Conservation (phyloP, 1,140 invertebrate species). For the Phymorhynchus buccinoides region DNA sequence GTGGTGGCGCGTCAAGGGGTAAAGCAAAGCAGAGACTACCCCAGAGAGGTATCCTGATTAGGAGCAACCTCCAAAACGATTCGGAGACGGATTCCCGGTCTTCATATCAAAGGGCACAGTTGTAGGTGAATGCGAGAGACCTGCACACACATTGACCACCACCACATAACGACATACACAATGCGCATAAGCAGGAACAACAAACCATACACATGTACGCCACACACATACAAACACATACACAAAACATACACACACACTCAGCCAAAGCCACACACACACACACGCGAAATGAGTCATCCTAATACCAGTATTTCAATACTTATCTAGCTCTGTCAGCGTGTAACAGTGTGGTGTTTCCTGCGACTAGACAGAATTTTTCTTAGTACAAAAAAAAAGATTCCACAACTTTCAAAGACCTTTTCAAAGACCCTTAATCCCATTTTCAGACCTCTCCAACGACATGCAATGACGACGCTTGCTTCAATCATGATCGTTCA, state of each 20-base stretch:
- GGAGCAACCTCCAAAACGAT: constrained; percentile 66
- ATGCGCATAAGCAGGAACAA: background rate
- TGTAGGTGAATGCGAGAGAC: constrained; percentile 75
- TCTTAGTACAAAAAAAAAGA: no score
- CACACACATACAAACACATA: background rate
- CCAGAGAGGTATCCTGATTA: constrained; percentile 73
- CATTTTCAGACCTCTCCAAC: no score
- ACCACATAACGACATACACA: background rate
- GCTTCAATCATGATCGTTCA: no score
- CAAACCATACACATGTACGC: background rate
- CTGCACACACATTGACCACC: constrained; percentile 41
- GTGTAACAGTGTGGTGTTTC: no score
- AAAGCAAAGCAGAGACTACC: constrained; percentile 69
- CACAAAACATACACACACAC: background rate
- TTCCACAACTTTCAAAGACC: no score
- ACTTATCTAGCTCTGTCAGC: no score
- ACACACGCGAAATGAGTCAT: constrained; percentile 14
- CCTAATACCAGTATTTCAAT: no score
- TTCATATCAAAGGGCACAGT: constrained; percentile 76
- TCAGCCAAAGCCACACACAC: background rate
- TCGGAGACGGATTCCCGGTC: constrained; percentile 49
- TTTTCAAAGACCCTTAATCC: no score
- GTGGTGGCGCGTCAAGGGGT: no score
- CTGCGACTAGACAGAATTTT: no score
- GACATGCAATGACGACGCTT: no score